These are phyloP conservation scores for Ophiodon elongatus DNA, from an alignment of 2,113 vertebrate species.

Conservation along the genomic window DNA sequence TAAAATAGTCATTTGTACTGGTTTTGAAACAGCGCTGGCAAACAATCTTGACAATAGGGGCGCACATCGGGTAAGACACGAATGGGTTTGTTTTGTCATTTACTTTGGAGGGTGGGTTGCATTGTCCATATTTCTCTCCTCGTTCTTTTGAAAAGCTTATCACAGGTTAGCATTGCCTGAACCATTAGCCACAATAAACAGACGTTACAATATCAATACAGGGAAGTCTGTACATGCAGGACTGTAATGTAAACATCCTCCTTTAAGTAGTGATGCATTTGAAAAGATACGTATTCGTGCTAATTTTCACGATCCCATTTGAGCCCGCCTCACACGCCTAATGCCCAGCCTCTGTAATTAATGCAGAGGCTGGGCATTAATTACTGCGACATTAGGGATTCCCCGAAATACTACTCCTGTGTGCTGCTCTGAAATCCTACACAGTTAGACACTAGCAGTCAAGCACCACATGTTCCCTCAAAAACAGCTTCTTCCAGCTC, in stretches of 20 bases:
- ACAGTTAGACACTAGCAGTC: neutral
- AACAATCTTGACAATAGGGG: neutral
- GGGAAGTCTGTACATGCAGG: neutral
- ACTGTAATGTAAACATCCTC: neutral
- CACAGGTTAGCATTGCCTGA: neutral
- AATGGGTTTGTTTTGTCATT: neutral
- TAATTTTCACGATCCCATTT: conserved; percentile 15
- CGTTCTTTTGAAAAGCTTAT: neutral
- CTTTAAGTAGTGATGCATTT: neutral
- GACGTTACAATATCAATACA: neutral
- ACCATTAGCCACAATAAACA: neutral
- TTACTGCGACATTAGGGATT: conserved; percentile 38
- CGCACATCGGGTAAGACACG: neutral
- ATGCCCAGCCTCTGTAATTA: no score
- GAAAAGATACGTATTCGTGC: conserved; percentile 20
- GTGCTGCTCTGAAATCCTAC: conserved; percentile 11
- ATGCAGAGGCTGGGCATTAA: conserved; percentile 22
- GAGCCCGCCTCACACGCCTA: conserved; percentile 27
- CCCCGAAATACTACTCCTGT: conserved; percentile 14
- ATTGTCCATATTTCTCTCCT: neutral
- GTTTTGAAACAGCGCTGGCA: neutral
- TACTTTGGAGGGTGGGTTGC: neutral
- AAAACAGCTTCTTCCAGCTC: conserved; percentile 1
- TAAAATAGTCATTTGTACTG: neutral
- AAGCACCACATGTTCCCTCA: conserved; percentile 14